Evolutionary conservation across 2,888 invertebrate species (phyloP), one percentile per base, ranked within the genome.

Genomic region (Agapetus fuscipes): DNA sequence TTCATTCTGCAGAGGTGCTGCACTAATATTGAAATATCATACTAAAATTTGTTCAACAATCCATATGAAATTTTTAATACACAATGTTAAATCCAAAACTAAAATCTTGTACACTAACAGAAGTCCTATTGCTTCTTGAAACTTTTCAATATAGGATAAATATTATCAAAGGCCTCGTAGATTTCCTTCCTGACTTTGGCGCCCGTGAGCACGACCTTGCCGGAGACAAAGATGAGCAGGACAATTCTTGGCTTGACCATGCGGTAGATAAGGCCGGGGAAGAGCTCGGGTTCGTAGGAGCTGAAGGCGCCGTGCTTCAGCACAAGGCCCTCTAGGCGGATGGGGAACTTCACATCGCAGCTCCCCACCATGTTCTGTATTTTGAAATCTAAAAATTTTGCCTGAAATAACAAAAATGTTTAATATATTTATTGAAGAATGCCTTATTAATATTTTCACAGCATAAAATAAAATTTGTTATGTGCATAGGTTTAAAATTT

Each of bases 201-300:
- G 50, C 96, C 95, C 49, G 98, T 98, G 49, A 98, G 74, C 11
- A 99, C 97, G 45, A 98, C 85, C 76, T 99, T 99, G 33, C 98
- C 98, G 48, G 96, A 96, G 3, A 98, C 98, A 67, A 99, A 99
- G 54, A 98, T 96, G 34, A 99, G 73, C 48, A 98, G 71, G 3
- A 98, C 97, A 56, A 98, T 87, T 55, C 94, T 81, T 5, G 98
- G 98, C 62, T 91, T 88, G 38, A 98, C 90, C 93, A 98, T 93
- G 56, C 97, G 77, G 62, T 99, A 98, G 53, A 98, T 95, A 29
- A 98, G 77, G 49, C 97, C 98, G 30, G 98, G 97, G 61, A 98
- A 98, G 30, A 99, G 70, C 63, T 98, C 98, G 0, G 98, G 98
- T 64, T 98, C 98, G 60, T 98, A 98, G 2, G 80, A 81, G 55